Conservation (phyloP, 2,113 vertebrate genomes). For the Leptobrachium ailaonicum region DNA sequence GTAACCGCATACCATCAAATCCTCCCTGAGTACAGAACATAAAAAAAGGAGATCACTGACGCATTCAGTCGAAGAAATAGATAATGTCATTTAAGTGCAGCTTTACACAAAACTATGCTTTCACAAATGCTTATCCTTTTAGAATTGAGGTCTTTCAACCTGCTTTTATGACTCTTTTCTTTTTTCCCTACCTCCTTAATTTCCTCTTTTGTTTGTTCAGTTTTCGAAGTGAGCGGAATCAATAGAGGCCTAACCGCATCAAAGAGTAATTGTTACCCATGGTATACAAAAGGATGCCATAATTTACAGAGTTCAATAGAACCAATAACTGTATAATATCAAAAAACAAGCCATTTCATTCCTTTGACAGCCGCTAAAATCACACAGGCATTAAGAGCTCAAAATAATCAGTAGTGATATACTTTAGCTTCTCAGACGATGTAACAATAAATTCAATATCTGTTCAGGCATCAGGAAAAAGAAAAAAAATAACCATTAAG, state of each 20-base stretch:
- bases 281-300: slow-evolving; percentile 29
- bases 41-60: not conserved
- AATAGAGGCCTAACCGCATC: slow-evolving; percentile 13
- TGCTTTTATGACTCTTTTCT: slow-evolving; percentile 1
- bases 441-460: no score
- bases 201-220: not conserved
- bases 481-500: no score
- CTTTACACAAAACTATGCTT: not conserved
- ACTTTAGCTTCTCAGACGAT: slow-evolving; percentile 14
- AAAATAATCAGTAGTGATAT: slow-evolving; percentile 40
- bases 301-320: slow-evolving; percentile 34
- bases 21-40: not conserved
- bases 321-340: slow-evolving; percentile 33
- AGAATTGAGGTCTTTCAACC: slow-evolving; percentile 5
- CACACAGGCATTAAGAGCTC: slow-evolving; percentile 37
- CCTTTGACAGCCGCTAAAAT: slow-evolving; percentile 35
- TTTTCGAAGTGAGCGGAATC: slow-evolving; percentile 20
- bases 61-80: not conserved
- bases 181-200: not conserved
- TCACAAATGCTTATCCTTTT: not conserved
- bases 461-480: no score
- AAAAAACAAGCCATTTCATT: slow-evolving; percentile 19
- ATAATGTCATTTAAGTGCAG: not conserved
- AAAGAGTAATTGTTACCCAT: slow-evolving; percentile 34
- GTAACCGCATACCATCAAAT: no score